Base-by-base conservation (phyloP, 2,113 vertebrate genomes). In the Pelvicachromis taeniatus region DNA sequence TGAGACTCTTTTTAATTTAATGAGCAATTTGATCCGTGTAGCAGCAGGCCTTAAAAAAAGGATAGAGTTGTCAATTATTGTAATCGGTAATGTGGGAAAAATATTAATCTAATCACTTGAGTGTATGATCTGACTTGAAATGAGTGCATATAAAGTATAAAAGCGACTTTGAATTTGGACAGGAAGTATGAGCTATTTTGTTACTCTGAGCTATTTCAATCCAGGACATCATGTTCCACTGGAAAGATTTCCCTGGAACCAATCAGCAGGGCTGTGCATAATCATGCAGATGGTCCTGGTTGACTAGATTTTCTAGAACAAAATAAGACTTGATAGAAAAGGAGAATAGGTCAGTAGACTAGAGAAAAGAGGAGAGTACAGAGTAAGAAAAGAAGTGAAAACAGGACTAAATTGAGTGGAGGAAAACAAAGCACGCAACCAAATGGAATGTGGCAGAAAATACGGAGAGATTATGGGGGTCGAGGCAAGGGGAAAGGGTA, bases 211-310 rank as follows among this genome's bases (percentile, higher is more conserved):
- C 82, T 80, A 84, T 89, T 89, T 91, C 58, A 88, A 84, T 78
- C 81, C 84, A 87, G 87, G 81, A 94, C 92, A 87, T 83, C 73
- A 38, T 89, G 91, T 93, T 92, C 85, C 81, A 77, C 48, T 78
- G 78, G 81, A 92, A 93, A 68, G 78, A 92, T 85, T 91, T 91
- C 19, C 38, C 73, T 81, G 77, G 85, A 95, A 92, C 87, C 80
- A 91, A 92, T 93, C 86, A 91, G 85, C 4, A 5, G 50, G 33
- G 50, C 77, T 90, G 58, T 84, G 89, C 78, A 92, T 89, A 92
- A 91, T 92, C 86, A 89, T 87, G 59, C 80, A 89, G 89, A 91
- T 89, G 89, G 89, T 42, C 54, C 82, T 79, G 77, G 53, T 80
- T 75, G 87, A 87, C 88, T 91, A 87, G 78, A 91, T 87, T 81